phyloP scores from a whole-genome alignment of 2,888 invertebrate genomes.

The Noctua janthe region DNA sequence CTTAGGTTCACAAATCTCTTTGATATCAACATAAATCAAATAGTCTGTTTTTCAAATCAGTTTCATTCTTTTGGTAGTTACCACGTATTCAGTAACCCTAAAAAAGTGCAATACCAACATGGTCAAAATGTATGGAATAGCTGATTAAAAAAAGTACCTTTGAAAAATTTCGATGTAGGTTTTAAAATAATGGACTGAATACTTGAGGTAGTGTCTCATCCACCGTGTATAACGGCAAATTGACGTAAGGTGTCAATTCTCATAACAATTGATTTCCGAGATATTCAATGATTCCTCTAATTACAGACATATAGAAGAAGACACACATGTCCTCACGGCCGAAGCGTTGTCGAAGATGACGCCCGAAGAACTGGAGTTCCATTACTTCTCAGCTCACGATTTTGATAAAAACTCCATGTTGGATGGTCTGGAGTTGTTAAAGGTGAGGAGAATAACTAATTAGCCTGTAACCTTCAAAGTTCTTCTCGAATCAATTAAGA shows the following conservation, averaged over 20 bases:
- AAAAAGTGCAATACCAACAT: too few relatives aligned
- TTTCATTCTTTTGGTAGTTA: not conserved
- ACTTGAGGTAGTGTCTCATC: too few relatives aligned
- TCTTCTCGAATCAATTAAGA: not conserved
- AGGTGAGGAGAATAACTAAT: constrained; percentile 76
- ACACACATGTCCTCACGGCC: constrained; percentile 92
- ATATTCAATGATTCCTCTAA: constrained; percentile 28
- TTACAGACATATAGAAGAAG: constrained; percentile 94
- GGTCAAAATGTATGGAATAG: too few relatives aligned
- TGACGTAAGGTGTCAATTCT: too few relatives aligned
- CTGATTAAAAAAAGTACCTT: too few relatives aligned
- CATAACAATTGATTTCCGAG: not conserved
- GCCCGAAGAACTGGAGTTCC: constrained; percentile 95
- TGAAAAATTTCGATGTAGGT: too few relatives aligned
- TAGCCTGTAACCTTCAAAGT: not conserved
- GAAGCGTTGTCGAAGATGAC: constrained; percentile 93
- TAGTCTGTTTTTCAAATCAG: not conserved
- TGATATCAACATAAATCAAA: not conserved
- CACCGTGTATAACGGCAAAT: too few relatives aligned
- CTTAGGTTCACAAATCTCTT: not conserved
- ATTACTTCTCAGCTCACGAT: constrained; percentile 97
- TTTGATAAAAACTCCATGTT: constrained; percentile 96
- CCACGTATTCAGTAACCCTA: too few relatives aligned
- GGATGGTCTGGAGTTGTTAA: constrained; percentile 97
- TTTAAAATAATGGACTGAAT: too few relatives aligned